Evolutionary conservation across 2,113 vertebrate species (phyloP), one percentile per base, ranked within the genome.

Genomic region (Edolisoma coerulescens): DNA sequence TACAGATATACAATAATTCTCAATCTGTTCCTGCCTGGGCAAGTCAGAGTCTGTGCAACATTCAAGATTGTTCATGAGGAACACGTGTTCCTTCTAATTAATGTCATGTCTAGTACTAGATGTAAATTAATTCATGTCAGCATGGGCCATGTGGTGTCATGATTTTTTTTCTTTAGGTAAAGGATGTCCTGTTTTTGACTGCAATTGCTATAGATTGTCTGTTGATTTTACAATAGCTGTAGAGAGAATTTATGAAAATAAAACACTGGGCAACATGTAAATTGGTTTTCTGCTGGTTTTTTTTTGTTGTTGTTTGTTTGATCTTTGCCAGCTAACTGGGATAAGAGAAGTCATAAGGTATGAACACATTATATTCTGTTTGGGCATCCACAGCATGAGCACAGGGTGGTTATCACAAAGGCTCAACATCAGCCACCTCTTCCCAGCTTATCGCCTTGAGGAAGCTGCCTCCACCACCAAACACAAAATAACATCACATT

Each of bases 11-110:
- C 71, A 86, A 27, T 70, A 78, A 85, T 74, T 91, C 54, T 68
- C 85, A 87, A 83, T 80, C 84, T 73, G 13, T 39, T 93, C 93
- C 81, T 95, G 94, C 67, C 91, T 74, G 45, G 79, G 56, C 94
- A 95, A 67, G 93, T 92, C 86, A 68, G 54, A 77, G 45, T 32
- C 39, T 53, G 44, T 71, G 45, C 37, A 78, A 42, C n/a, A 39
- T 14, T 90, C n/a, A 73, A 78, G 41, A 89, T 69, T 73, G 95
- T 76, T 94, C 79, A 91, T 63, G 79, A 86, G 27, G 41, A 95
- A 87, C 89, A 90, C 9, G 0, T 95, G 94, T 82, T 96, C 53
- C 82, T 92, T 50, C 10, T 68, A 92, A 82, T 49, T 37, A 10
- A 70, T 93, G 69, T 65, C 61, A 84, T 73, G 61, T 92, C 87